Evolutionary conservation across 2,113 vertebrate genomes (phyloP).

Genomic region (Sylvia atricapilla): DNA sequence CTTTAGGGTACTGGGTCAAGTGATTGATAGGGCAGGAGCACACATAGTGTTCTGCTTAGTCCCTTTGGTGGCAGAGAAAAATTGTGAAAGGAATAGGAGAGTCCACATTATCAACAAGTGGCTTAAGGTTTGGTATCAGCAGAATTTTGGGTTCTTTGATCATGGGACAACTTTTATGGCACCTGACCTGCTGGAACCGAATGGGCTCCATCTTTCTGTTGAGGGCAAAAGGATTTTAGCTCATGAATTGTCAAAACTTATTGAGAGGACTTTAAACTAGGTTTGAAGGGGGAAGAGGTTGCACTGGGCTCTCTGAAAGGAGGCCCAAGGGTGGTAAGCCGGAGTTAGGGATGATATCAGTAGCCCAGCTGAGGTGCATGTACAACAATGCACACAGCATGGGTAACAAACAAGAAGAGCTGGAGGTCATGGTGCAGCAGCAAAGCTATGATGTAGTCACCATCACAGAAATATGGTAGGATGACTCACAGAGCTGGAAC

Average conservation of each 20-base stretch:
- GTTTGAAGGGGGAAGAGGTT: background rate
- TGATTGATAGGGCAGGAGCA: too few species aligned
- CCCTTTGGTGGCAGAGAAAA: background rate
- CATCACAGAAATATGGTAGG: background rate
- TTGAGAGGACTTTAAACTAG: background rate
- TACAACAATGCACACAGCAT: rapidly evolving
- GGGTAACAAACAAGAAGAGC: background rate
- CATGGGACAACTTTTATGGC: background rate
- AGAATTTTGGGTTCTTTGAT: background rate
- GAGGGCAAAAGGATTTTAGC: background rate
- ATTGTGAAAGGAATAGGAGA: background rate
- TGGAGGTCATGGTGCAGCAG: background rate
- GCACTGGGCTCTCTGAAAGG: background rate
- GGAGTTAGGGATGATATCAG: background rate
- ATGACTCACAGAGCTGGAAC: background rate
- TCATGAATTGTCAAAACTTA: background rate
- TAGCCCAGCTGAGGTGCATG: background rate
- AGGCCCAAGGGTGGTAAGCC: background rate
- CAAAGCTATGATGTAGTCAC: rapidly evolving
- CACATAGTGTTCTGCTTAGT: background rate
- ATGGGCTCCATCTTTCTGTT: background rate
- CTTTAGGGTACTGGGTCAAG: background rate
- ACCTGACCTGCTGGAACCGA: background rate
- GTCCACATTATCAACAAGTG: background rate
- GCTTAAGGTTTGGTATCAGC: background rate